phyloP scores from a whole-genome alignment of 2,797 vertebrate species.

The Brachyrhaphis roseni region DNA sequence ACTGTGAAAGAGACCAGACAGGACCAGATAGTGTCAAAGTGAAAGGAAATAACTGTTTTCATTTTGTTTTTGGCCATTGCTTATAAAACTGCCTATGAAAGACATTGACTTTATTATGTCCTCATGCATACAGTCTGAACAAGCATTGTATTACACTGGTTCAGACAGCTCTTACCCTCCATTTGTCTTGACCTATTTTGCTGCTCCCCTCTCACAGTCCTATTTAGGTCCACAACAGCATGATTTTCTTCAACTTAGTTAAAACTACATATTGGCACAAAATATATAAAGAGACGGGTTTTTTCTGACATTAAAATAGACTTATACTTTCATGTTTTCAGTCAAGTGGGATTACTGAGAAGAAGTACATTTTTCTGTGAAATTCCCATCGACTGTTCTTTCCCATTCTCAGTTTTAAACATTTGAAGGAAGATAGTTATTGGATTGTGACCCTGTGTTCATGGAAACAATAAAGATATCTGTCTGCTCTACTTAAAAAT shows the following conservation, averaged over 20 bases:
- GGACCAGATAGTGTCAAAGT: constrained; percentile 5
- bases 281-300: not conserved
- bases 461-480: not conserved
- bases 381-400: not conserved
- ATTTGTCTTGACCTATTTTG: constrained; percentile 74
- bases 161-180: constrained; percentile 48
- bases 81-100: not conserved
- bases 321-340: not conserved
- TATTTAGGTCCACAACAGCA: constrained; percentile 71
- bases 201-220: constrained; percentile 61
- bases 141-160: constrained; percentile 32
- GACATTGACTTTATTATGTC: constrained; percentile 6
- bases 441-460: not conserved
- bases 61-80: not conserved
- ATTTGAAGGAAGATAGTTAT: not conserved
- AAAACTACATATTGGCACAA: constrained; percentile 8
- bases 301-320: not conserved
- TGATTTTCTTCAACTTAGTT: constrained; percentile 13
- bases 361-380: not conserved
- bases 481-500: not conserved
- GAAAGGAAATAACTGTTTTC: not conserved
- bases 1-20: constrained; percentile 26
- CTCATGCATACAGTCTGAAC: constrained; percentile 19
- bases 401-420: not conserved
- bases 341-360: not conserved